Evolutionary conservation across 2,113 vertebrate species (phyloP), one percentile per base, ranked within the genome.

Genomic region (Empidonax alnorum): DNA sequence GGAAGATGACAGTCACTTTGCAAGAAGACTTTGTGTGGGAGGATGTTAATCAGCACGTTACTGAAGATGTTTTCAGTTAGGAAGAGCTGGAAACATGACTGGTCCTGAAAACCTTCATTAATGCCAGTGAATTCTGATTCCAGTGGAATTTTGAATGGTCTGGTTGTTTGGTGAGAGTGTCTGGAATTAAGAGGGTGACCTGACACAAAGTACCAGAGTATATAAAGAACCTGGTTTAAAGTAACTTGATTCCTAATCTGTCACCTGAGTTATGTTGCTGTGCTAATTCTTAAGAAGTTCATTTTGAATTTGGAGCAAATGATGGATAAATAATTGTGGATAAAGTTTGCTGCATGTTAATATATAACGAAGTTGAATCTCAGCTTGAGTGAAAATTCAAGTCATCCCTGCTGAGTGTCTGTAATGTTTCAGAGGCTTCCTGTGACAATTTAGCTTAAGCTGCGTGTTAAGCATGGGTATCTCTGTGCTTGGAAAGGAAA

Each of bases 21-120:
- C 20, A 27, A 93, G 89, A 91, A 94, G 93, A 44, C 79, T 83
- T 71, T 56, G 42, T 84, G 92, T 95, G 88, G 96, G 96, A 96
- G 93, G 91, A 91, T 92, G 86, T 92, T 95, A 94, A 94, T 96
- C 85, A 93, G 79, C 90, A 75, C 79, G 28, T 77, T 92, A 14
- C 93, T 89, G 96, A 61, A 92, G 94, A 63, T 89, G 91, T 85
- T 96, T 92, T 94, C 92, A 72, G 88, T 89, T 92, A 81, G 76
- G 82, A 95, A 78, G 89, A 92, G 55, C 92, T 91, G 79, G 47
- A 80, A 93, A 69, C 75, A 47, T 75, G 77, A 78, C 62, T 94
- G 87, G 69, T 91, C 86, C 79, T 81, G 90, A 87, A 95, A 89
- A 75, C 37, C 89, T 91, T 79, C 50, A 4, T 87, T 89, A 82